phyloP scores from a whole-genome alignment of 2,113 vertebrate genomes.

The Potamarius usumacintae region DNA sequence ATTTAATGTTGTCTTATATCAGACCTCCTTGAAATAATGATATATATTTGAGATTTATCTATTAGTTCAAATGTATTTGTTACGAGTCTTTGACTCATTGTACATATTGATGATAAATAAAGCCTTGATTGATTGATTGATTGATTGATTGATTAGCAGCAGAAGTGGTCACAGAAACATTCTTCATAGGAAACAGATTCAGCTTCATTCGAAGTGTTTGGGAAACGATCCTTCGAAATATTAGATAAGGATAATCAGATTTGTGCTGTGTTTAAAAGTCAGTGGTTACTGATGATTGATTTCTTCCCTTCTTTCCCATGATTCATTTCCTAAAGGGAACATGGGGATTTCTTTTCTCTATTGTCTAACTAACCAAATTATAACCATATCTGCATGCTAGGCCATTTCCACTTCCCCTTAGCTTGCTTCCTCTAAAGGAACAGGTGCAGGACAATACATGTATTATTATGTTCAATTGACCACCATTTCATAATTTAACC shows the following conservation, averaged over 20 bases:
- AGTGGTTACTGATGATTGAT: not conserved
- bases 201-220: not conserved
- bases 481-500: not conserved
- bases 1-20: too few species aligned
- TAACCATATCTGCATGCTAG: not conserved
- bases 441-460: not conserved
- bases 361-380: not conserved
- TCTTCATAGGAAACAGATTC: not conserved
- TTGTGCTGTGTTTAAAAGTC: not conserved
- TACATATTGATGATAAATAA: too few species aligned
- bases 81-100: too few species aligned
- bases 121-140: too few species aligned
- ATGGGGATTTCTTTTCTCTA: constrained; percentile 11
- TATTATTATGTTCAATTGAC: not conserved
- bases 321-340: too few species aligned
- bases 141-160: not conserved
- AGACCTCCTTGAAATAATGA: too few species aligned
- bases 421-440: not conserved
- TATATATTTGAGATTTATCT: too few species aligned
- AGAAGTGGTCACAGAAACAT: too few species aligned
- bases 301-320: constrained; percentile 8
- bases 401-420: not conserved
- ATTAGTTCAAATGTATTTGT: too few species aligned
- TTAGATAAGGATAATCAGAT: not conserved
- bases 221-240: not conserved